Base-by-base conservation (phyloP, 1,140 invertebrate species). In the Drosophila quadrilineata region DNA sequence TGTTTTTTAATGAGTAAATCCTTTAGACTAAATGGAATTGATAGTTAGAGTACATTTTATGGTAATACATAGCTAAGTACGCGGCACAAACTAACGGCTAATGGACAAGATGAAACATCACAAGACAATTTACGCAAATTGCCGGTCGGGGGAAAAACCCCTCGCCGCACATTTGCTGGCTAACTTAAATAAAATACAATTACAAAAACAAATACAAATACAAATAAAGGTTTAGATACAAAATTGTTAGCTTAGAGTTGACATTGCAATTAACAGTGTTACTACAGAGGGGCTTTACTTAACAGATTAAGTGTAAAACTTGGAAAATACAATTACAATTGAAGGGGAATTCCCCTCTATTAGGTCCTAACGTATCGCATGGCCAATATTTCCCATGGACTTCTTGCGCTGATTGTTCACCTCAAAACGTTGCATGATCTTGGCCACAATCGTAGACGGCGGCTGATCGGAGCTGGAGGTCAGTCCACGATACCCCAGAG, bases 401-500 rank as follows among this genome's bases (percentile, higher is more conserved):
- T 89, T 87, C 21, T 89, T 89, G 4, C 87, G 66, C 43, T 89
- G 88, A 54, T 89, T 88, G 28, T 80, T 82, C n/a, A 88, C 82
- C 68, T 89, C 88, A 58, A 89, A 89, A 12, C 88, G 88, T 49
- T 89, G 59, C 88, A 89, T 89, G 8, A 89, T 89, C 48, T 88
- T 89, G 41, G 88, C 88, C 40, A 89, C 88, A 62, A 89, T 89
- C 24, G 71, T 68, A 9, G 88, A 89, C 14, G 88, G 88, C 17
- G 88, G 88, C 58, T 85, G 72, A 46, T 89, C 88, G 0, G 88
- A 86, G 45, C 88, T 89, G 6, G 93, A 93, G 56, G 92, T 92
- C 2, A 94, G 82, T 2, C 93, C 93, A 48, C 93, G 90, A 72
- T 93, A 94, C 21, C 93, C 93, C 43, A 92, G 84, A 1, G 92